Base-by-base conservation (phyloP, 2,797 vertebrate genomes). In the Karalla daura region DNA sequence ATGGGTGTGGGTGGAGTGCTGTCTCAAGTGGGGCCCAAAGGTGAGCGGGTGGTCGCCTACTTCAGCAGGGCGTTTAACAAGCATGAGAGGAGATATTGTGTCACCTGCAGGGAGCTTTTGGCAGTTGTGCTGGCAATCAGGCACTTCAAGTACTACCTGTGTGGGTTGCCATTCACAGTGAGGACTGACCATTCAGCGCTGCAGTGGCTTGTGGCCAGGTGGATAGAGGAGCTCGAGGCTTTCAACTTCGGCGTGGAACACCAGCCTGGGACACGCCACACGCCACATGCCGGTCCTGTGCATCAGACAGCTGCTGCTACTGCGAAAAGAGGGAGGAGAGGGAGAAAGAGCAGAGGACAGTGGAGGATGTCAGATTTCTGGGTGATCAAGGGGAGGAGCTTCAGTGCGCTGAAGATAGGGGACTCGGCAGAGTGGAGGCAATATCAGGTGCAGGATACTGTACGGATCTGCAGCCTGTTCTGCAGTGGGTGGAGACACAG, bases 401-500 rank as follows among this genome's bases (percentile, higher is more conserved):
- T 0, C n/a, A 21, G 28, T 13, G 49, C 4, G 14, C 1, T 21
- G 11, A 27, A 67, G 63, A 20, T 50, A 0, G 39, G 58, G 2
- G 28, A 47, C 23, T 1, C 12, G 3, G 1, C 18, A 0, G 55
- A 66, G 17, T 70, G 60, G 70, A 46, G 23, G 5, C 1, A 1
- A 5, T 62, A 63, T 8, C 62, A 77, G 18, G 58, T 74, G 11
- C 36, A 61, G 56, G 70, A 80, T n/a, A 1, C 17, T 5, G n/a
- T n/a, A n/a, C n/a, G n/a, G 49, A 76, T 10, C 8, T 71, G 2
- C 11, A 46, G 7, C 58, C 54, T 0, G 52, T 81, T 24, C 15
- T 45, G 8, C 24, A 9, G 32, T 68, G 63, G 70, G 55, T 80
- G 51, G 58, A 65, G 44, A 4, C 35, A 7, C 21, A 30, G 1